A percentile compares a stretch with the other conserved stretches of the same genome.
phyloP scores from a whole-genome alignment of 2,888 invertebrate genomes.

The Tenthredo distinguenda region DNA sequence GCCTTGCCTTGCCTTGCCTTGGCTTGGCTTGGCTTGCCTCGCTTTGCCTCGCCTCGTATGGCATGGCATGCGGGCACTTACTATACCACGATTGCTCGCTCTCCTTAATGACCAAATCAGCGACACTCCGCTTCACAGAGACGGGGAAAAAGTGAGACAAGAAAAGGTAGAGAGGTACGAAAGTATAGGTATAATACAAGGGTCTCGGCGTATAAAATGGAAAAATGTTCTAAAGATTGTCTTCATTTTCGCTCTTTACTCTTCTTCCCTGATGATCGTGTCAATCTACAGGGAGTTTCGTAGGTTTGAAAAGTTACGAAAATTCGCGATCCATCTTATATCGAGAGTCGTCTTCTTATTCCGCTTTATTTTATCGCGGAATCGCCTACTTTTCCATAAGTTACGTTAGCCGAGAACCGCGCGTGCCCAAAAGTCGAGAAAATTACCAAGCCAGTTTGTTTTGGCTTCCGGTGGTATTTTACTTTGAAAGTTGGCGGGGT shows the following conservation, averaged over 20 bases:
- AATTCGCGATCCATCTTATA: not conserved
- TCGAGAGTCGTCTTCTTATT: not conserved
- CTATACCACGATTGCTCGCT: slow-evolving; percentile 19
- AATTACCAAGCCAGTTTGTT: slow-evolving; percentile 36
- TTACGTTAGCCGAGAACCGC: not conserved
- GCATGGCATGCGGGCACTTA: slow-evolving; percentile 27
- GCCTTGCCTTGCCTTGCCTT: not conserved
- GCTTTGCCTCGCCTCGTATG: not conserved
- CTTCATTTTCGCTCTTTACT: not conserved
- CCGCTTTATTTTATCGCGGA: too few species aligned
- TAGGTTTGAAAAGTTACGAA: not conserved
- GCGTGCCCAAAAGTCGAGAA: not conserved
- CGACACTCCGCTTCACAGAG: not conserved
- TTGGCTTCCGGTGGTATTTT: slow-evolving; percentile 27
- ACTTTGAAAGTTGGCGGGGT: slow-evolving; percentile 1
- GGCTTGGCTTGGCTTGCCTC: not conserved
- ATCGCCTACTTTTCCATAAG: slow-evolving; percentile 4
- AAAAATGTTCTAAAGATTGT: not conserved
- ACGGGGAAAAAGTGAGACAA: not conserved
- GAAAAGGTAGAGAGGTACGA: not conserved
- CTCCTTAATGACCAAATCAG: slow-evolving; percentile 38
- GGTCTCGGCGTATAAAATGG: not conserved
- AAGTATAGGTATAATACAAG: not conserved
- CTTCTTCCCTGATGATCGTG: not conserved
- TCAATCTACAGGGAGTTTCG: not conserved